Conservation (phyloP, 2,888 invertebrate genomes). For the Boloria selene region DNA sequence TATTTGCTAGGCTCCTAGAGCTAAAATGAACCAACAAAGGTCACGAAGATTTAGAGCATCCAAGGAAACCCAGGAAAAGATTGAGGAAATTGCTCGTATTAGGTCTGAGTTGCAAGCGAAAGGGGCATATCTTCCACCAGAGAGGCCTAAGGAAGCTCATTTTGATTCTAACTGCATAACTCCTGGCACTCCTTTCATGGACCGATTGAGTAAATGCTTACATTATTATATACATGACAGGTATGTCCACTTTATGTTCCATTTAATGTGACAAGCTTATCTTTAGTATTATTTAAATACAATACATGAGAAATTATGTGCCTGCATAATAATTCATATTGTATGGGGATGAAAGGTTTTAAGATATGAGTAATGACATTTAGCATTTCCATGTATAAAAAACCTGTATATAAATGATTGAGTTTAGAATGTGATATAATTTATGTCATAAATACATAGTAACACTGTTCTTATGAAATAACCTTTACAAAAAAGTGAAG, state of each 20-base stretch:
- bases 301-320: too few species aligned
- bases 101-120: slow-evolving; percentile 87
- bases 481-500: too few species aligned
- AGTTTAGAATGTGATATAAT: too few species aligned
- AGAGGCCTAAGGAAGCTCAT: slow-evolving; percentile 95
- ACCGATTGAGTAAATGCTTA: slow-evolving; percentile 91
- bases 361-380: too few species aligned
- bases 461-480: too few species aligned
- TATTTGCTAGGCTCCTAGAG: slow-evolving; percentile 91
- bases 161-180: slow-evolving; percentile 99
- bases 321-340: too few species aligned
- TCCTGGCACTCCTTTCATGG: slow-evolving; percentile 99
- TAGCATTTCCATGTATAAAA: too few species aligned
- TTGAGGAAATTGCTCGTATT: slow-evolving; percentile 91
- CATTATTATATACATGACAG: slow-evolving; percentile 94
- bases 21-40: slow-evolving; percentile 99
- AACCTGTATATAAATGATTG: too few species aligned
- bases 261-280: too few species aligned
- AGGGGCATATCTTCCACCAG: slow-evolving; percentile 90
- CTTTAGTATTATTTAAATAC: too few species aligned
- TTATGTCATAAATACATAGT: too few species aligned
- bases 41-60: slow-evolving; percentile 98
- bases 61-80: slow-evolving; percentile 95
- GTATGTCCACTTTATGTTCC: slow-evolving; percentile 41
- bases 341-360: too few species aligned